Evolutionary conservation across 2,888 invertebrate species (phyloP), one percentile per base, ranked within the genome.

Genomic region (Brachylomia viminalis): DNA sequence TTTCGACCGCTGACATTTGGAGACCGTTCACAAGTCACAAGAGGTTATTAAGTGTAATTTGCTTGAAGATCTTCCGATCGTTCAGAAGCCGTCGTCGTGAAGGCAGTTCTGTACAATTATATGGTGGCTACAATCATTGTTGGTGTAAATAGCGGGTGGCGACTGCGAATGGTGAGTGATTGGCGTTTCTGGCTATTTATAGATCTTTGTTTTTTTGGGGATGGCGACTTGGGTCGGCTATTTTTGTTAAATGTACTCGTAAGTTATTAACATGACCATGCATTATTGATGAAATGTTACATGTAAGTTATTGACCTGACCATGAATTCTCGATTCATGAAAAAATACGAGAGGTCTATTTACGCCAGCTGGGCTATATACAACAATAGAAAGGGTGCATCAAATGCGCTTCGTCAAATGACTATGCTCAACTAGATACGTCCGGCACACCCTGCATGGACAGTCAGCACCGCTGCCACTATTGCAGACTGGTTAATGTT

Each of bases 41-140:
- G 67, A 54, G 27, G 42, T 72, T 61, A 87, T 85, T 86, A 83
- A 58, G 77, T 77, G 75, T 62, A 79, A 80, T 80, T 80, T 73
- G 71, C 68, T 49, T 23, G 42, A 71, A 49, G 69, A 72, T 45
- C 17, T 76, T 67, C 66, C n/a, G n/a, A 56, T 30, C n/a, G n/a
- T n/a, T n/a, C n/a, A 64, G 67, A 61, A 67, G 59, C 58, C 33
- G 75, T 58, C 58, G 11, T 56, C 13, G 65, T 10, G 56, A 27
- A 65, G 56, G 64, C 74, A 59, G 71, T 7, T 58, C 49, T 33
- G 62, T 38, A 33, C 67, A 85, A 86, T 84, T 82, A 87, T 33
- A 20, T 17, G 58, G 66, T 38, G 54, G 47, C n/a, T 62, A 45
- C 27, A 71, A 27, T 71, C 45, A 79, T 72, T 49, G 69, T 52